Evolutionary conservation across 2,888 invertebrate species (phyloP).

Genomic region (Drosophila mayaguana): DNA sequence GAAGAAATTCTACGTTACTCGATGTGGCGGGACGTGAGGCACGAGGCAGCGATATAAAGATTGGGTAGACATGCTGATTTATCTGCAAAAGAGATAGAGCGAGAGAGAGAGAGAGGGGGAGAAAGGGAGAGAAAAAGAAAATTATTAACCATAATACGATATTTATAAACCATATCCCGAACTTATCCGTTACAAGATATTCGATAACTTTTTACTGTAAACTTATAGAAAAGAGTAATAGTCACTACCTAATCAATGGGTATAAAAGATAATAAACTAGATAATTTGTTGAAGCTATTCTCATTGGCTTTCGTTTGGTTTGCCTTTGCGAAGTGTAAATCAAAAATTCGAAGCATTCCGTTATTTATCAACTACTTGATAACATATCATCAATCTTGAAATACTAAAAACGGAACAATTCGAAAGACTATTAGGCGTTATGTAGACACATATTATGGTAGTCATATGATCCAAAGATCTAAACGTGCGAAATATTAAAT

Average conservation of each 20-base stretch:
- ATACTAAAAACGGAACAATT: conserved; percentile 5
- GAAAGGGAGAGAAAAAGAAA: background rate
- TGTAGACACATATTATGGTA: conserved; percentile 2
- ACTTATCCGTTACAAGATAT: background rate
- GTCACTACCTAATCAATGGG: background rate
- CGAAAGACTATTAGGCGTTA: conserved; percentile 1
- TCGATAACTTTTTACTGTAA: background rate
- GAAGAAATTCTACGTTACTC: conserved; percentile 44
- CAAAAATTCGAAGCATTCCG: conserved; percentile 5
- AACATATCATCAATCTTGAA: conserved; percentile 36
- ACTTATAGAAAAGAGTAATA: background rate
- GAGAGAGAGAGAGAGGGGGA: background rate
- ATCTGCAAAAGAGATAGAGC: conserved; percentile 21
- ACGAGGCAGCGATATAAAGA: conserved; percentile 32
- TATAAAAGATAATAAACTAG: background rate
- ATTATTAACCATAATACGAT: background rate
- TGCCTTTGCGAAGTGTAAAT: conserved; percentile 12
- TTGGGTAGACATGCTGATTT: conserved; percentile 34
- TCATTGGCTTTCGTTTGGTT: background rate
- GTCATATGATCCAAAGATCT: background rate
- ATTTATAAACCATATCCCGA: background rate
- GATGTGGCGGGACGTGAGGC: conserved; percentile 59
- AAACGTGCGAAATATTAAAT: background rate
- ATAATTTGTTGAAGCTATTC: background rate
- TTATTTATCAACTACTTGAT: conserved; percentile 44